Percentiles rank a stretch among this genome's conserved stretches.
Conservation (phyloP, 2,113 vertebrate species). For the Pogona vitticeps region DNA sequence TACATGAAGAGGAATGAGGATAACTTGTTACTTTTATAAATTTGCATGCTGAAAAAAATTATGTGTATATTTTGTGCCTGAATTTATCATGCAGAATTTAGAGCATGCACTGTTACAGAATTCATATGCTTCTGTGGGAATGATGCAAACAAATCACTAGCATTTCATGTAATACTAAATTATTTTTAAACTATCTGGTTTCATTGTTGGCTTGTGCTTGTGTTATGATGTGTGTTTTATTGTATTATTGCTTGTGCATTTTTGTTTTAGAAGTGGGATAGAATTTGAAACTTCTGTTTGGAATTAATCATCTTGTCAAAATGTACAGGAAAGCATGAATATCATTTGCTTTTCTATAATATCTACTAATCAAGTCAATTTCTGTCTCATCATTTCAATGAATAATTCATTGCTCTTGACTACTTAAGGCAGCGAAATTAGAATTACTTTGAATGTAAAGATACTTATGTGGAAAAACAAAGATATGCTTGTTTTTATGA, state of each 20-base stretch:
- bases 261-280: not conserved
- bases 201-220: not conserved
- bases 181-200: slow-evolving; percentile 9
- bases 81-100: not conserved
- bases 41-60: not conserved
- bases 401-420: slow-evolving; percentile 65
- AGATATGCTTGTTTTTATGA: slow-evolving; percentile 18
- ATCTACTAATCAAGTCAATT: slow-evolving; percentile 40
- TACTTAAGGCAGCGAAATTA: slow-evolving; percentile 47
- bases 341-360: slow-evolving; percentile 33
- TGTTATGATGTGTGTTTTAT: not conserved
- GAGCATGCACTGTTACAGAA: not conserved
- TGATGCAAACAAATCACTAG: not conserved
- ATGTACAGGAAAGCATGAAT: slow-evolving; percentile 33
- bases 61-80: not conserved
- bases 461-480: not conserved
- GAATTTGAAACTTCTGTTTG: too few species aligned
- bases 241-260: not conserved
- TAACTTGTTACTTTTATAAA: not conserved
- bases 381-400: slow-evolving; percentile 50
- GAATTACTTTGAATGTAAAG: slow-evolving; percentile 39
- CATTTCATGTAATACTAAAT: not conserved
- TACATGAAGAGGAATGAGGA: too few species aligned
- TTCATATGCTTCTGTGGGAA: not conserved
- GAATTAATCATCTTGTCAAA: not conserved